Evolutionary conservation across 35 echinoderm and acorn worm genomes (phyloP), one percentile per base, ranked within the genome.

Genomic region (Patiria miniata): DNA sequence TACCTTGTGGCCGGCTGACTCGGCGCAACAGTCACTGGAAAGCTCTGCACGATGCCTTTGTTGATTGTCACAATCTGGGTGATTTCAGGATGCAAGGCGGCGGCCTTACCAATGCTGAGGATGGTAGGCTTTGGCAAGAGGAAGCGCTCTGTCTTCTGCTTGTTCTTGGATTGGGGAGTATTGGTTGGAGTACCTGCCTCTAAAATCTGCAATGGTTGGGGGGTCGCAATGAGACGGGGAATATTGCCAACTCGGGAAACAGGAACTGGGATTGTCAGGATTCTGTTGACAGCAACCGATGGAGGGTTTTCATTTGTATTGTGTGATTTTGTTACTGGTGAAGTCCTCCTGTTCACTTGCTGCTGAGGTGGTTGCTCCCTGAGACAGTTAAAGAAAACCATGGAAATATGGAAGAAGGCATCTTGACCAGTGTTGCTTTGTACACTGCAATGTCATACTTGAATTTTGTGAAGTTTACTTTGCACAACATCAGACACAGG

Each of bases 111-210:
- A 0, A 38, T 52, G 58, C 30, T 40, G 52, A 84, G 29, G 44
- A 61, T 60, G 53, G 36, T 55, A 17, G 82, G 82, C 56, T 84
- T 84, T 52, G 82, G 82, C 33, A 84, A 52, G 7, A 84, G 53
- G 33, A 84, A 84, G 3, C 59, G 29, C 18, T 18, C 33, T 36
- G 53, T 84, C 37, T 33, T 54, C 8, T 44, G 18, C 19, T 36
- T 38, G 8, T 39, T 60, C 15, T 15, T 58, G 1, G n/a, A 12
- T 60, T 29, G 82, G 9, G 30, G n/a, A 33, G 22, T 9, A 26
- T 21, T 59, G 19, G 21, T 0, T 55, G 53, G 34, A 60, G 51
- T 84, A 15, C 8, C 19, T 2, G 26, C 12, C 37, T 84, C 29
- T 37, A 37, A 5, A 60, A 60, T 60, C 16, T 21, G 53, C 56